phyloP scores from a whole-genome alignment of 1,140 invertebrate species.

The Orchesella cincta region DNA sequence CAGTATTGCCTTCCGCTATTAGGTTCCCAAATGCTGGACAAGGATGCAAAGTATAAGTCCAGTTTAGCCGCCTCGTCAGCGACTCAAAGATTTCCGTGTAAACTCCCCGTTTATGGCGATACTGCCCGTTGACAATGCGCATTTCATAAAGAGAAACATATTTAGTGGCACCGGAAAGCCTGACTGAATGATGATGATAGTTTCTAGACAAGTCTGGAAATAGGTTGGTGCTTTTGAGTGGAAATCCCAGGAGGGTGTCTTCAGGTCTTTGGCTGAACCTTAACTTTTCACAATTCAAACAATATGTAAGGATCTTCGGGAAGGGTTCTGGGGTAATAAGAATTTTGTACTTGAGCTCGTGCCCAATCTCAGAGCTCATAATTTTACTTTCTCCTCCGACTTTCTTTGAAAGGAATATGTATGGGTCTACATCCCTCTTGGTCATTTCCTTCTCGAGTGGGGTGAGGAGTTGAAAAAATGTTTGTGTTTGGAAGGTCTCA shows the following conservation, averaged over 20 bases:
- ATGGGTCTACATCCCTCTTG: not conserved
- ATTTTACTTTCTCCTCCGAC: not conserved
- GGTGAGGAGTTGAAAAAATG: not conserved
- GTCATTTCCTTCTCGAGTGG: not conserved
- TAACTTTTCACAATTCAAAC: not conserved
- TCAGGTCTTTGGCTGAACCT: not conserved
- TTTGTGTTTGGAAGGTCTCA: not conserved
- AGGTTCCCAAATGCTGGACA: not conserved
- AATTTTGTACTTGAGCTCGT: not conserved
- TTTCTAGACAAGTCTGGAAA: not conserved
- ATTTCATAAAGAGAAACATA: not conserved
- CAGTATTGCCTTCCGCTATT: not conserved
- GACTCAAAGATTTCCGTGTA: not conserved
- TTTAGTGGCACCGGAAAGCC: not conserved
- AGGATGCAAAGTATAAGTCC: not conserved
- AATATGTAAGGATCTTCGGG: not conserved
- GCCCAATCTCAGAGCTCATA: not conserved
- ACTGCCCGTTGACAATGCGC: not conserved
- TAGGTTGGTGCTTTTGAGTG: no score
- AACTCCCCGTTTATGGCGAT: not conserved
- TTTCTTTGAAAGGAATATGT: not conserved
- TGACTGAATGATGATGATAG: not conserved
- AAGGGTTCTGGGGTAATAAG: not conserved
- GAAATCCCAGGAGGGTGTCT: no score
- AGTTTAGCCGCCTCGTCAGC: not conserved